Base-by-base conservation (phyloP, 2,113 vertebrate genomes). In the Mirounga angustirostris region DNA sequence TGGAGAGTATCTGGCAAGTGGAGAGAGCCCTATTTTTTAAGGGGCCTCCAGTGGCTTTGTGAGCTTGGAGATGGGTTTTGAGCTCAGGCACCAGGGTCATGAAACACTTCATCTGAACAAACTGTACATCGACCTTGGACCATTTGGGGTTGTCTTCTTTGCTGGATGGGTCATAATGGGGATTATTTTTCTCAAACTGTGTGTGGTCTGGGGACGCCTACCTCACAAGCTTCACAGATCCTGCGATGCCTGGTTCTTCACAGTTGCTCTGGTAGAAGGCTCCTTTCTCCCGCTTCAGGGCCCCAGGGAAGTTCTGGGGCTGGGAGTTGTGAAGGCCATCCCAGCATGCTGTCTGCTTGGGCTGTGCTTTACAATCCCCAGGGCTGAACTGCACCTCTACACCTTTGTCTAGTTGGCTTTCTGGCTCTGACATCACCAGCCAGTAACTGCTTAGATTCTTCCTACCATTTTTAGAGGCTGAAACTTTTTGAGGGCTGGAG, bases 211-310 rank as follows among this genome's bases (percentile, higher is more conserved):
- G 99, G 58, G 99, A 99, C 0, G 99, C 99, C 97, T 99, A 99
- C 98, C 99, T 99, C 54, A 99, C 99, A 76, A 99, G 99, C 99
- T 99, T 99, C 97, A 99, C 98, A 36, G 99, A 73, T 83, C 99
- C 99, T 58, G 99, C 99, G 0, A 99, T 99, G 43, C 99, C 99
- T 1, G 99, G 99, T 74, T 99, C 99, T 97, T 99, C 99, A 88
- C 99, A 99, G 99, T 99, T 99, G 93, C 99, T 99, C 98, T 99
- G 99, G 98, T 99, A 99, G 98, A 99, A 99, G 12, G 99, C 99
- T 96, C 98, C 92, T 82, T 99, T 99, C 13, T 99, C 99, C 15
- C 98, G 94, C 94, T 99, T 99, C 99, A 99, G 99, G 96, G 99
- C 99, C 96, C 99, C 99, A 98, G 99, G 99, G 96, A 99, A 99